Conservation (phyloP, 2,888 invertebrate genomes). For the Serrognathus titanus region DNA sequence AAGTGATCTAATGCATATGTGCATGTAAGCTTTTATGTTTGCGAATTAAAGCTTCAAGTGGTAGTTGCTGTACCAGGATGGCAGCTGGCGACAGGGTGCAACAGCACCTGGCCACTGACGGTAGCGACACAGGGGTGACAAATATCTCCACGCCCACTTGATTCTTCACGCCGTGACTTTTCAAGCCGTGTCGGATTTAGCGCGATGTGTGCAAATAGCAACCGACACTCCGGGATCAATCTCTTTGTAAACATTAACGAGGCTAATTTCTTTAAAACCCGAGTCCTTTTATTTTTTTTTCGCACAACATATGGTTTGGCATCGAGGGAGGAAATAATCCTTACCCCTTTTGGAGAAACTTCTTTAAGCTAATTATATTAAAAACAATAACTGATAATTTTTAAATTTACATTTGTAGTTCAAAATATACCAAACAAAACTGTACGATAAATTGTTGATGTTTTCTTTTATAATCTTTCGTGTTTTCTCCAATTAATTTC, state of each 20-base stretch:
- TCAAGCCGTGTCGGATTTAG: constrained; percentile 49
- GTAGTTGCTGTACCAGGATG: constrained; percentile 6
- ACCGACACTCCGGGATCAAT: constrained; percentile 10
- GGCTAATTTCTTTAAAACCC: not conserved
- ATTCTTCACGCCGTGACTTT: constrained; percentile 51
- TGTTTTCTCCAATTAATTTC: too few species aligned
- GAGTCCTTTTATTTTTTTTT: too few species aligned
- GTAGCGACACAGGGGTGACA: constrained; percentile 41
- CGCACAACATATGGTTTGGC: not conserved
- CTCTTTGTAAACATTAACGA: constrained; percentile 6
- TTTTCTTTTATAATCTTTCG: too few species aligned
- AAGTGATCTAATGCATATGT: too few species aligned
- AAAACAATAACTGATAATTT: too few species aligned
- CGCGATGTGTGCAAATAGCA: constrained; percentile 21
- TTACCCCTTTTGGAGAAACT: too few species aligned
- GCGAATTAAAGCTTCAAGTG: not conserved
- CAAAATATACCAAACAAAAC: too few species aligned
- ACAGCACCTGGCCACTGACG: constrained; percentile 12
- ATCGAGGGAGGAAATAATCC: not conserved
- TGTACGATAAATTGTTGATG: too few species aligned
- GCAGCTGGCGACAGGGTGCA: constrained; percentile 12
- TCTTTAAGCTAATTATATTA: too few species aligned
- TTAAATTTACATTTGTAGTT: too few species aligned
- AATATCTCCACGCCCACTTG: constrained; percentile 50
- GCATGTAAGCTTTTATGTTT: too few species aligned